Conservation (phyloP, 2,113 vertebrate genomes). For the Thermophis baileyi region DNA sequence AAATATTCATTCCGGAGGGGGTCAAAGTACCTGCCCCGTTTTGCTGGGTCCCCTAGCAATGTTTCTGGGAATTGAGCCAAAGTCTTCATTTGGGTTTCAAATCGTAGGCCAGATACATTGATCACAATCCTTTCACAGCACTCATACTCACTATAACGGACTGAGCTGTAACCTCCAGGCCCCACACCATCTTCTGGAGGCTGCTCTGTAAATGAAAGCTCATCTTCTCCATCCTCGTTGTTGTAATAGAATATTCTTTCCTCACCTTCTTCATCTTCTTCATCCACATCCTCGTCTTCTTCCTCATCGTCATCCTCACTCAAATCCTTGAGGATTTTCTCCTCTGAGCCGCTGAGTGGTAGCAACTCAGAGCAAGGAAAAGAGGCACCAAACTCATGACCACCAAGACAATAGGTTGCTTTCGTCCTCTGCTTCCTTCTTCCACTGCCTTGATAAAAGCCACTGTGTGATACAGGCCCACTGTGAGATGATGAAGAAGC, state of each 20-base stretch:
- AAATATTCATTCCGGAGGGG: slow-evolving; percentile 98
- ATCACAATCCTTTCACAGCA: slow-evolving; percentile 96
- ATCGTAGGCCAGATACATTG: slow-evolving; percentile 93
- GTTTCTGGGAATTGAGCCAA: slow-evolving; percentile 97
- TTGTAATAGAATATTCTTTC: slow-evolving; percentile 78
- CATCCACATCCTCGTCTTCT: slow-evolving; percentile 73
- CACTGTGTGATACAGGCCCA: slow-evolving; percentile 38
- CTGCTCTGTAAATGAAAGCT: slow-evolving; percentile 80
- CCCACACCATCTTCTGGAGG: slow-evolving; percentile 71
- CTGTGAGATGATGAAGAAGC: slow-evolving; percentile 69
- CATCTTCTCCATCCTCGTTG: slow-evolving; percentile 84
- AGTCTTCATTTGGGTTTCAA: slow-evolving; percentile 95
- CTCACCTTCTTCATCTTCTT: slow-evolving; percentile 67
- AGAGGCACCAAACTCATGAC: slow-evolving; percentile 61
- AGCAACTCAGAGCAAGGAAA: slow-evolving; percentile 91
- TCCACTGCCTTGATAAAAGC: slow-evolving; percentile 65
- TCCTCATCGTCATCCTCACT: slow-evolving; percentile 86
- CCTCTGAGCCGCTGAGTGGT: slow-evolving; percentile 88
- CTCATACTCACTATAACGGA: slow-evolving; percentile 84
- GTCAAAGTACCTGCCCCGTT: slow-evolving; percentile 93
- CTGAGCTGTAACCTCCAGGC: slow-evolving; percentile 78
- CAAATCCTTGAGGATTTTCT: slow-evolving; percentile 90
- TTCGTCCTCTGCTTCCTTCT: slow-evolving; percentile 56
- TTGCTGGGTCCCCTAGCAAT: slow-evolving; percentile 87
- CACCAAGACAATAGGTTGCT: slow-evolving; percentile 57